Evolutionary conservation across 2,888 invertebrate genomes (phyloP), one percentile per base, ranked within the genome.

Genomic region (Nephrotoma flavescens): DNA sequence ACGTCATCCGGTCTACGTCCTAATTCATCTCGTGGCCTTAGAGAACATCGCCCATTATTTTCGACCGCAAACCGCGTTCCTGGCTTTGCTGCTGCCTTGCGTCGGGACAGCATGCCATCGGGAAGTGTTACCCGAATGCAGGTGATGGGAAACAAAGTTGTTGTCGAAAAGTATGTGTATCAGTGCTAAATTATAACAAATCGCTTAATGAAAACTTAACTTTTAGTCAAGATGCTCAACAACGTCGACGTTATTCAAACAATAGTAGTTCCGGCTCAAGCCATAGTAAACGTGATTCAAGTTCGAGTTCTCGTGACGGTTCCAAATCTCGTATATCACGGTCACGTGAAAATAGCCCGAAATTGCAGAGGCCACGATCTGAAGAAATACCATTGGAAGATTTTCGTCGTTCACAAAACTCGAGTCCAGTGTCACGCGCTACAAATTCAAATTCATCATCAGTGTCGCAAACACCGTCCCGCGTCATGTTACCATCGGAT

Each of bases 301-400:
- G 86, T 86, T 44, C 86, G 41, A 86, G 86, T 41, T 86, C 91
- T 12, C 89, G 91, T 45, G 91, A 91, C n/a, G 89, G 89, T 86
- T 91, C 91, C 7, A 89, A 89, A 87, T 89, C 89, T 47, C 89
- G 91, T 31, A 88, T 89, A 4, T 86, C 87, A 11, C 89, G 94
- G 1, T 96, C 96, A 0, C 92, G 96, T 6, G 96, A 96, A 41
- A 93, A 93, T 15, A 96, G 96, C n/a, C 95, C 95, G 0, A 92
- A 94, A 87, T 92, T 94, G 92, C 95, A 96, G 0, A 92, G 96
- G 57, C 95, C 96, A 84, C 91, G 91, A 41, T 96, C 95, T 41
- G 95, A 96, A 89, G 96, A 96, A 89, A 97, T 97, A 85, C 96
- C 96, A 0, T 90, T 97, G 83, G 96, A 96, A 89, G 94, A 96